These are phyloP conservation scores for Drosophila melanosoma DNA, from an alignment of 2,888 invertebrate genomes.

Conservation along the genomic window DNA sequence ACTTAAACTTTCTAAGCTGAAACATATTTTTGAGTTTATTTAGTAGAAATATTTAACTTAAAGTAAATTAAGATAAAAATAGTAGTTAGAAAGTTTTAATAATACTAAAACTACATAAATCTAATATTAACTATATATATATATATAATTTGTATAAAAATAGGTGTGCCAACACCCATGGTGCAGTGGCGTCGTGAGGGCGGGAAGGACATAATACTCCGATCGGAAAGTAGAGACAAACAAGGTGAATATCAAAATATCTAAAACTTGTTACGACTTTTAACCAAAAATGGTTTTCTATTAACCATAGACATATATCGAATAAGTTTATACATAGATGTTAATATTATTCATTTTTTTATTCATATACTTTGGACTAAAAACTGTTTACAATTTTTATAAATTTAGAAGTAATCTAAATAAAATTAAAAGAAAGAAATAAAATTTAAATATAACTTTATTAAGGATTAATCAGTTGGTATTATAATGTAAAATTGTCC, in stretches of 20 bases:
- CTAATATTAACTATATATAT: not conserved
- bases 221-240: conserved; percentile 90
- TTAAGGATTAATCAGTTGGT: not conserved
- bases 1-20: not conserved
- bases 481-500: not conserved
- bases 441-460: not conserved
- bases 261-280: not conserved
- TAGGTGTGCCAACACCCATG: conserved; percentile 91
- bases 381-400: no score
- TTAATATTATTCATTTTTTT: no score
- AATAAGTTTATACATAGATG: not conserved
- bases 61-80: not conserved
- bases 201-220: conserved; percentile 90
- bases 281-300: no score
- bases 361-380: no score
- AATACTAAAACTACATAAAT: not conserved
- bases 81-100: not conserved
- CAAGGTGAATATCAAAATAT: conserved; percentile 85
- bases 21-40: not conserved
- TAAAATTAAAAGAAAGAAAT: not conserved
- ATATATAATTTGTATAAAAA: not conserved
- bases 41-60: not conserved
- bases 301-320: not conserved
- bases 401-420: not conserved
- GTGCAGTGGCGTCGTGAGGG: conserved; percentile 92